Evolutionary conservation across 30 jellyfish, hydroid and myxozoan genomes (phyloP).

Genomic region (Aurelia aurita): DNA sequence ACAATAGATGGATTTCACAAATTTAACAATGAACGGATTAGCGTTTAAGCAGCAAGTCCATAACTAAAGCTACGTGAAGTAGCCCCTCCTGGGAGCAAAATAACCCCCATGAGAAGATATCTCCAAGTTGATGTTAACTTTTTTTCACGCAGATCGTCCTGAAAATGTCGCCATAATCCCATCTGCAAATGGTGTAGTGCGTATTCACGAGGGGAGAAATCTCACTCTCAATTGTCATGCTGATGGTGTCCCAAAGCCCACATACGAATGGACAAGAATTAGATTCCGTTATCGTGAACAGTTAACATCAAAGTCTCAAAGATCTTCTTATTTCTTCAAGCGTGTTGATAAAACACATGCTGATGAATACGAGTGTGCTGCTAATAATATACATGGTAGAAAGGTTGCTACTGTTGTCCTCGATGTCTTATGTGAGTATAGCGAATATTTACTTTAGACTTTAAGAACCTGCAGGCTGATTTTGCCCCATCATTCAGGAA

Average conservation of each 20-base stretch:
- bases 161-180: constrained; percentile 56
- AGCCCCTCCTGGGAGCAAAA: background rate
- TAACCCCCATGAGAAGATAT: background rate
- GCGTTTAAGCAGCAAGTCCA: too few species aligned
- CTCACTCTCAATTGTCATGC: constrained; percentile 69
- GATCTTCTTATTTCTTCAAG: constrained; percentile 5
- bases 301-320: constrained; percentile 9
- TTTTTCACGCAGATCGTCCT: constrained; percentile 70
- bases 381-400: constrained; percentile 46
- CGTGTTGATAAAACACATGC: constrained; percentile 29
- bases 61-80: too few species aligned
- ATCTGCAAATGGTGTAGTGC: constrained; percentile 71
- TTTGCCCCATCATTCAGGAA: too few species aligned
- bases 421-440: constrained; percentile 61
- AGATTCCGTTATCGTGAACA: constrained; percentile 48
- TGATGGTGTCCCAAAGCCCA: constrained; percentile 87
- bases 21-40: too few species aligned
- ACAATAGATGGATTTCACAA: too few species aligned
- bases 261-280: constrained; percentile 75
- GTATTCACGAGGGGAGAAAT: constrained; percentile 74
- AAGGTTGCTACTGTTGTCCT: constrained; percentile 18
- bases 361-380: constrained; percentile 55
- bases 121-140: background rate
- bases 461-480: too few species aligned
- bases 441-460: too few species aligned